Evolutionary conservation across 2,113 vertebrate species (phyloP), one percentile per base, ranked within the genome.

Genomic region (Catharus minimus): DNA sequence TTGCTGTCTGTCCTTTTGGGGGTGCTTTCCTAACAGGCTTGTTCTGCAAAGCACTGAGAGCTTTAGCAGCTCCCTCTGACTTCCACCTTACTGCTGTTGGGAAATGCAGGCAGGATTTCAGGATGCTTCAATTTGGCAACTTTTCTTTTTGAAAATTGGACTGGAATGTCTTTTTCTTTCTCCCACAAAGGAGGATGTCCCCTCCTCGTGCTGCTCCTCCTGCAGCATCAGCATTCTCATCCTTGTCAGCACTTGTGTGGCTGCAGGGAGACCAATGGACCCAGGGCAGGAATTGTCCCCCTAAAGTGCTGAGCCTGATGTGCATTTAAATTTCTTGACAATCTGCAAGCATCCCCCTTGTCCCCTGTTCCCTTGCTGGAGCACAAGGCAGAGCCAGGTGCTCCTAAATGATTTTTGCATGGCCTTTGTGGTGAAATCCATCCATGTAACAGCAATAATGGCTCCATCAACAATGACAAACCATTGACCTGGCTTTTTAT

Each of bases 401-500:
- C 85, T 89, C 32, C 72, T 88, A 66, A 95, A 94, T 76, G 6
- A 44, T 64, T 83, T 93, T 73, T 74, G 21, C 1, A 0, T 68
- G 38, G 77, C 57, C 47, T 84, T 88, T 92, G 75, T 78, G 21
- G 52, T 86, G 80, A 92, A 83, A 84, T 81, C 64, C 53, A 19
- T 52, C 82, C 28, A 9, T 52, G 49, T 64, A 90, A 78, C 57
- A 80, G 27, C 67, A 88, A 52, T 73, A 89, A 92, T 6, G 82
- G 50, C 50, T 11, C 71, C 43, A 44, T 82, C 62, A 87, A 50
- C 1, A 3, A 57, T 50, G 58, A 66, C 55, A 89, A 82, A n/a
- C 75, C 39, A n/a, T 76, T 88, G 67, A 89, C 89, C 88, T 80
- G 72, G 43, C 82, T 82, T 88, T 91, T 91, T 84, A 46, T 88